These are phyloP conservation scores for Lepidocyrtinus sp. DNA, from an alignment of 2,888 invertebrate species.

Conservation along the genomic window DNA sequence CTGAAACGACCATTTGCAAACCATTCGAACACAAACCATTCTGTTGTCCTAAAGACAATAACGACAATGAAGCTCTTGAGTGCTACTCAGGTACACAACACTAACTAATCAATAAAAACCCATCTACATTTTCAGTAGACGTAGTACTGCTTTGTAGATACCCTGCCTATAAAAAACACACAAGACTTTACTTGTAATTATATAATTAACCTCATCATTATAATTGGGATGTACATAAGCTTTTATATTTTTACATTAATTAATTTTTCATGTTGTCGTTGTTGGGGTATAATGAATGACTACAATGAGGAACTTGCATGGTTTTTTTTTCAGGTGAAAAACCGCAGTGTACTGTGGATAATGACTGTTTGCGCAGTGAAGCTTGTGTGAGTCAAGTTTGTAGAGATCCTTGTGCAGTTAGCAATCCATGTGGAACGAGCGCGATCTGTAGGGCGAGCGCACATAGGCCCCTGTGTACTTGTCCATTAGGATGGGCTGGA, in stretches of 20 bases:
- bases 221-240: too few relatives aligned
- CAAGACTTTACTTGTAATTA: too few relatives aligned
- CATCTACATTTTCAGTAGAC: too few relatives aligned
- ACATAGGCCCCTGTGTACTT: conserved; percentile 87
- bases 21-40: conserved; percentile 71
- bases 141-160: neutral
- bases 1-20: conserved; percentile 71
- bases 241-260: too few relatives aligned
- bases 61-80: conserved; percentile 70
- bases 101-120: too few relatives aligned
- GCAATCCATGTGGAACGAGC: conserved; percentile 85
- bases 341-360: conserved; percentile 64
- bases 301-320: too few relatives aligned
- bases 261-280: too few relatives aligned
- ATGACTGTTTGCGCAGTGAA: conserved; percentile 82
- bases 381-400: conserved; percentile 87
- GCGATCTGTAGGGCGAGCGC: conserved; percentile 84
- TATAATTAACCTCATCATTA: too few relatives aligned
- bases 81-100: conserved; percentile 69
- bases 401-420: conserved; percentile 84
- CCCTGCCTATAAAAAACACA: too few relatives aligned
- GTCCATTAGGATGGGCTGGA: conserved; percentile 89
- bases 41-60: conserved; percentile 71
- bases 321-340: conserved; percentile 61
- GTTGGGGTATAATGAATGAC: too few relatives aligned